Conservation (phyloP, 1,140 invertebrate species). For the Acyrthosiphon pisum region DNA sequence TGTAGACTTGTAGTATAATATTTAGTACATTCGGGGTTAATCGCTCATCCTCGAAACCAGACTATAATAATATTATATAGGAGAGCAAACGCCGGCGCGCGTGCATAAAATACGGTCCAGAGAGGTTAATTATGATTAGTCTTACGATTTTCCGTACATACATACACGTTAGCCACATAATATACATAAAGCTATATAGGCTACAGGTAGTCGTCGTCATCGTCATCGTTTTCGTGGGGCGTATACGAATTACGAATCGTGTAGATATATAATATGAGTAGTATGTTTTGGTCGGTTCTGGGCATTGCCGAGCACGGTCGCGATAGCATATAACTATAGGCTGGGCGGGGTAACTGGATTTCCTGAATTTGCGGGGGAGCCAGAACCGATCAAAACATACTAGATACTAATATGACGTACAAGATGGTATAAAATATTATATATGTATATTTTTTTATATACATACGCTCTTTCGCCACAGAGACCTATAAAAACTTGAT, state of each 20-base stretch:
- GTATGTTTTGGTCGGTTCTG: no score
- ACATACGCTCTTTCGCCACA: neutral
- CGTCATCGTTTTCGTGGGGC: neutral
- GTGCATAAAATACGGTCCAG: neutral
- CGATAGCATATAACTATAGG: no score
- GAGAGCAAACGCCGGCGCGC: neutral
- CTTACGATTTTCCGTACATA: neutral
- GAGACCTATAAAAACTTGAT: neutral
- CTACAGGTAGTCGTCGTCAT: neutral
- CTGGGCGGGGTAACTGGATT: no score
- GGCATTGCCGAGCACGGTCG: no score
- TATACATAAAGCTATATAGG: neutral
- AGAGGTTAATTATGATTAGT: conserved; percentile 27
- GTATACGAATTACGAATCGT: conserved; percentile 29
- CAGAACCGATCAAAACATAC: no score
- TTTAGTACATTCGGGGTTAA: neutral
- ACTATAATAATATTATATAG: neutral
- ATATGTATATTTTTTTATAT: neutral
- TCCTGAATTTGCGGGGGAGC: no score
- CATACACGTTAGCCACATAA: neutral
- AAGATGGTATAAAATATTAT: neutral
- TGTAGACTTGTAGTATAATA: neutral
- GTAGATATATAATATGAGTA: neutral
- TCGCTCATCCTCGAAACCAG: neutral
- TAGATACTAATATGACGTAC: no score